phyloP scores from a whole-genome alignment of 2,113 vertebrate genomes.

The Amblyornis subalaris region DNA sequence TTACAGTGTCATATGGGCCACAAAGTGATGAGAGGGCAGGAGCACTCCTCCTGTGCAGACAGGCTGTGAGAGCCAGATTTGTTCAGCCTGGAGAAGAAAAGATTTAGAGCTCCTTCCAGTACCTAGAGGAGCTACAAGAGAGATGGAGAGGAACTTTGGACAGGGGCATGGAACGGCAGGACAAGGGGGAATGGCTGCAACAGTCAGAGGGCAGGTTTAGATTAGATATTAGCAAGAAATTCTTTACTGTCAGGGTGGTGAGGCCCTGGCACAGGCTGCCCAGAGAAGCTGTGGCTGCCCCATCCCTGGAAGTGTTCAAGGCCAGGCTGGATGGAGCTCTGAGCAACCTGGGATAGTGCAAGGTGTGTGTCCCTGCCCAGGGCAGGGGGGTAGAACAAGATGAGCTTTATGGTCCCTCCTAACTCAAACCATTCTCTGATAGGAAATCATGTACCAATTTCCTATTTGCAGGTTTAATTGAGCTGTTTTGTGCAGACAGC shows the following conservation, averaged over 20 bases:
- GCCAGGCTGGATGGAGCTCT: neutral
- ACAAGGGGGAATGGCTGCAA: neutral
- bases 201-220: neutral
- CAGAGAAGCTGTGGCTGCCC: neutral
- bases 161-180: neutral
- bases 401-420: neutral
- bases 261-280: neutral
- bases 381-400: neutral
- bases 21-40: neutral
- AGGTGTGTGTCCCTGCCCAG: neutral
- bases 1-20: neutral
- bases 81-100: neutral
- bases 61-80: neutral
- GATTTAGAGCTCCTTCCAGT: neutral
- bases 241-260: neutral
- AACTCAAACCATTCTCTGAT: neutral
- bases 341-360: neutral
- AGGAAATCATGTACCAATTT: neutral
- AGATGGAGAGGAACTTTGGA: neutral
- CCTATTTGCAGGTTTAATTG: neutral
- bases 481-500: neutral
- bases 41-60: neutral
- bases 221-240: neutral
- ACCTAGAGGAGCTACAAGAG: neutral
- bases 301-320: neutral